Base-by-base conservation (phyloP, 2,888 invertebrate genomes). In the Schrankia costaestrigalis region DNA sequence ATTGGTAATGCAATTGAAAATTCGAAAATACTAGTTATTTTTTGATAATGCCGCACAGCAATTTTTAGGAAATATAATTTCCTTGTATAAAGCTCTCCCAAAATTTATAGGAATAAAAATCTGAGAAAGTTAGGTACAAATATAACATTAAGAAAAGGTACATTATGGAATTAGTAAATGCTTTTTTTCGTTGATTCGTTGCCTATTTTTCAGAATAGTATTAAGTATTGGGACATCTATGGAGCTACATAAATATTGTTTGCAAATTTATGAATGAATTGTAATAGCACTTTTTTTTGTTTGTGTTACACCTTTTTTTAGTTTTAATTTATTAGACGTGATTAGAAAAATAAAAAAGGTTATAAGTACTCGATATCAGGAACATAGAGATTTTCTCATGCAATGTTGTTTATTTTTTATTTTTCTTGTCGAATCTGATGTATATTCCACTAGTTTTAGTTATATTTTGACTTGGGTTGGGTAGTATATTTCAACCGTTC, bases 381-480 rank as follows among this genome's bases (percentile, higher is more conserved):
- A 34, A 53, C 34, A 48, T 25, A 32, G 40, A 40, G 31, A 47
- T 41, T 46, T 50, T 47, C 40, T 37, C 28, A 26, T 21, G 29
- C 21, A 10, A 17, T 30, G 33, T 30, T 38, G 28, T 41, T 43
- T 28, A 38, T 11, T 27, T 50, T 48, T 46, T 50, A 39, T 53
- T 53, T 59, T 57, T 55, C 51, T 41, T 36, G 24, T 51, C 33
- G 31, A n/a, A 34, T 31, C 22, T 35, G 27, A 45, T 47, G 31
- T 36, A 47, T 56, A 63, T 64, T 63, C 60, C 63, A 60, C 36
- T 68, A 67, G 63, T 36, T 54, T 55, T 56, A 61, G 45, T 54
- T 46, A 26, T n/a, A n/a, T 27, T 45, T 52, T 47, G 43, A 40
- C 40, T 55, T 51, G 66, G 69, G 52, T 56, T 54, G 47, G 59